Evolutionary conservation across 2,888 invertebrate species (phyloP).

Genomic region (Drosophila lacicola): DNA sequence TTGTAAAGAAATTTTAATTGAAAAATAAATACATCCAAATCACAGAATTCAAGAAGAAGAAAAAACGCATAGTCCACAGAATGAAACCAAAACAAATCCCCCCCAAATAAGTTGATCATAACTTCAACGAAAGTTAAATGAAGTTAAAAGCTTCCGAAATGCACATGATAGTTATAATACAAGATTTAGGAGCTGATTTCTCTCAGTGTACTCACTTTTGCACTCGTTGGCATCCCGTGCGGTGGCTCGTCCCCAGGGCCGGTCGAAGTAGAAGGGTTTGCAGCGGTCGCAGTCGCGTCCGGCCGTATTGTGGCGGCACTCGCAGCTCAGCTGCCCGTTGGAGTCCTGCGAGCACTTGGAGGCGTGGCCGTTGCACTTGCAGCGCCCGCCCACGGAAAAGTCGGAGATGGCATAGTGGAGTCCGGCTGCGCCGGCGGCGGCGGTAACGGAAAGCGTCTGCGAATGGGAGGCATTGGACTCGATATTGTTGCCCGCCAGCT

Average conservation of each 20-base stretch:
- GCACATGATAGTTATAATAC: no score
- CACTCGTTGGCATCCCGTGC: slow-evolving; percentile 98
- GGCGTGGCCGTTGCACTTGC: slow-evolving; percentile 99
- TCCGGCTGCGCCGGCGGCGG: slow-evolving; percentile 77
- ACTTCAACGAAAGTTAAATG: not conserved
- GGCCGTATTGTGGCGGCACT: slow-evolving; percentile 99
- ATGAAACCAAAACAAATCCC: no score
- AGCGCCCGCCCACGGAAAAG: slow-evolving; percentile 98
- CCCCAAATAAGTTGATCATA: no score
- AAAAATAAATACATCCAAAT: no score
- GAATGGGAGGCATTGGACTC: not conserved
- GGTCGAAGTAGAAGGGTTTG: slow-evolving; percentile 99
- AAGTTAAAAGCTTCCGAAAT: no score
- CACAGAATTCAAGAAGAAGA: no score
- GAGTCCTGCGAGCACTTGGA: slow-evolving; percentile 89
- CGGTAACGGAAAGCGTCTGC: slow-evolving; percentile 21
- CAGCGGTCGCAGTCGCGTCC: slow-evolving; percentile 99
- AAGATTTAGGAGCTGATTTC: not conserved
- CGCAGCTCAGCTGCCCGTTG: slow-evolving; percentile 91
- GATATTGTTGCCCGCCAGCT: slow-evolving; percentile 56
- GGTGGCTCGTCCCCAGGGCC: slow-evolving; percentile 99
- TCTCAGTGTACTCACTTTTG: slow-evolving; percentile 91
- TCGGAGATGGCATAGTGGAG: slow-evolving; percentile 96
- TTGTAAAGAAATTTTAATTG: no score
- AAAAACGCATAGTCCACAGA: no score